Conservation (phyloP, 2,797 vertebrate genomes). For the Pseudomugil gertrudae region DNA sequence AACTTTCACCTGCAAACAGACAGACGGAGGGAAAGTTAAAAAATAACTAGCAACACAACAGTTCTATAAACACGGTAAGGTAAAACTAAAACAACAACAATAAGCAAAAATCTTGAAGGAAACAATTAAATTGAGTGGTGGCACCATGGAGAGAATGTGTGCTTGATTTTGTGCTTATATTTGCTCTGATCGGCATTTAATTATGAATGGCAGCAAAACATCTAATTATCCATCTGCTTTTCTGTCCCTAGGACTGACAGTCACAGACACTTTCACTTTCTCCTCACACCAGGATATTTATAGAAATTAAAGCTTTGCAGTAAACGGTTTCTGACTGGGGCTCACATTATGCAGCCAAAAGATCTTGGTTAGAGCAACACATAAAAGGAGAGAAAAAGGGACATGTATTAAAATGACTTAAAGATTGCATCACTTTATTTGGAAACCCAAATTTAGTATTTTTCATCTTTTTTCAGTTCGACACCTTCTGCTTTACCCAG, state of each 20-base stretch:
- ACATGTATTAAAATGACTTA: conserved; percentile 1
- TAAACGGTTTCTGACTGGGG: conserved; percentile 23
- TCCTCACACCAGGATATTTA: conserved; percentile 54
- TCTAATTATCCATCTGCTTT: conserved; percentile 55
- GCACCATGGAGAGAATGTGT: background rate
- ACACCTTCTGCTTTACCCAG: conserved; percentile 16
- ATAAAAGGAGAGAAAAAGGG: conserved; percentile 5
- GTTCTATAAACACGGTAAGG: too few relatives aligned
- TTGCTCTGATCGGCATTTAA: conserved; percentile 50
- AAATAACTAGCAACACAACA: background rate
- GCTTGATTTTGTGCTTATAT: conserved; percentile 12
- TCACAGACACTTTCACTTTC: conserved; percentile 47
- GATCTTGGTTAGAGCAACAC: too few relatives aligned
- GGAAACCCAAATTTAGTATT: conserved; percentile 14
- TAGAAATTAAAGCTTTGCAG: conserved; percentile 47
- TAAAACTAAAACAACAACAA: background rate
- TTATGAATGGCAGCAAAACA: conserved; percentile 46
- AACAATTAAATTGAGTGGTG: background rate
- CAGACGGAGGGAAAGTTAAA: background rate
- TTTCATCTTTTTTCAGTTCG: background rate
- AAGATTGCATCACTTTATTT: conserved; percentile 26
- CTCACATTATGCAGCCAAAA: conserved; percentile 27
- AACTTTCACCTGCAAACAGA: conserved; percentile 88
- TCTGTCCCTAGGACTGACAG: conserved; percentile 44
- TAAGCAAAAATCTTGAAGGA: background rate